Evolutionary conservation across 1,140 invertebrate species (phyloP), one percentile per base, ranked within the genome.

Genomic region (Eciton burchellii): DNA sequence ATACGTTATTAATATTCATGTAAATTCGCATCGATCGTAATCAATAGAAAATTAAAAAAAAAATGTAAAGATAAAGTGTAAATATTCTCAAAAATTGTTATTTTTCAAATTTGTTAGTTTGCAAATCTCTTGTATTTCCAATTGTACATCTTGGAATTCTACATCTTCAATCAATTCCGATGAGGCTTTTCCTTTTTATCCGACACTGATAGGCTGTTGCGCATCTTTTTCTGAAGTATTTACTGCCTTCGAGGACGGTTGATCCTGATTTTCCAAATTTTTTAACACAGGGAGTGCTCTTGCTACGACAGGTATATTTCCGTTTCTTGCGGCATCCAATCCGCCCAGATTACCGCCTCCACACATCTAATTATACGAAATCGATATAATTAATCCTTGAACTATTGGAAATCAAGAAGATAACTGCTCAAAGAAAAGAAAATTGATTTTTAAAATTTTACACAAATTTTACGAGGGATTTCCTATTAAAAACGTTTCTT

Each of bases 181-280:
- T 3, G n/a, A 19, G 24, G 60, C 26, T 35, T 81, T 21, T 47
- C 16, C 41, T 60, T 52, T 19, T 84, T 74, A 87, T 60, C 84
- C 84, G 16, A 87, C 82, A 3, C 60, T 59, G 12, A 86, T 76
- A 5, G 85, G 29, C 26, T 87, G 14, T 29, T 90, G 87, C 2
- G 76, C n/a, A 59, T 90, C 74, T 76, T 90, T 90, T 6, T 73
- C 54, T 2, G 89, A 57, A 3, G 21, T 84, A 24, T 84, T 83
- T 19, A 77, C 57, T 11, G 24, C 63, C 57, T 89, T 90, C 11
- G 56, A 57, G 14, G 49, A 70, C 49, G 6, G 4, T 71, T 90
- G 87, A 84, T 54, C 85, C 54, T 90, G 85, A 77, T 76, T 90
- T 19, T 85, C 84, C 0, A 74, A 77, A 52, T 83, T 79, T 79